Conservation (phyloP, 2,113 vertebrate genomes). For the Sturnus vulgaris region DNA sequence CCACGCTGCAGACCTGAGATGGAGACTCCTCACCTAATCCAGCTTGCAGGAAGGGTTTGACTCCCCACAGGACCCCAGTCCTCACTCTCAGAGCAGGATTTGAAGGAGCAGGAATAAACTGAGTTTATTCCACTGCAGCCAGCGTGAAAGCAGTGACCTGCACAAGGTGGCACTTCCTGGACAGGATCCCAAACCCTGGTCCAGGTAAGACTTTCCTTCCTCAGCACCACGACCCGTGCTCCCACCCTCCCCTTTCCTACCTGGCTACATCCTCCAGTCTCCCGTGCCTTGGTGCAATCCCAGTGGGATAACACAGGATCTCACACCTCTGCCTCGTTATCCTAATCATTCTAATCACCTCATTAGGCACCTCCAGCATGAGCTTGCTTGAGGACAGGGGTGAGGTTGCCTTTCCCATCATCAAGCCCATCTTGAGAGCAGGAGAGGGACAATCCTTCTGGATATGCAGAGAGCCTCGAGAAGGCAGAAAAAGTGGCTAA, state of each 20-base stretch:
- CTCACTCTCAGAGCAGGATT: rapidly evolving
- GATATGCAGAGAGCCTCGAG: background rate
- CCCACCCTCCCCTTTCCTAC: background rate
- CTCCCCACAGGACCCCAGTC: rapidly evolving
- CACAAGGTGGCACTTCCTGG: background rate
- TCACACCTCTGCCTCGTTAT: background rate
- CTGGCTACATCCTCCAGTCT: background rate
- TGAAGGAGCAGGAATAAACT: background rate
- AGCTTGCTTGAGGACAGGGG: background rate
- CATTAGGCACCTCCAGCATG: background rate
- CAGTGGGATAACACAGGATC: too few species aligned
- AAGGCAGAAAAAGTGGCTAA: background rate
- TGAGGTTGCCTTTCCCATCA: background rate
- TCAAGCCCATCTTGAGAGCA: background rate
- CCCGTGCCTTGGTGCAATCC: rapidly evolving
- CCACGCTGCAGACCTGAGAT: background rate
- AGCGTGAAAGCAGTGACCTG: background rate
- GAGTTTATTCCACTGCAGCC: background rate
- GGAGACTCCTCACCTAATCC: background rate
- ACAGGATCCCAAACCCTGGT: background rate
- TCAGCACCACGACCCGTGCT: background rate
- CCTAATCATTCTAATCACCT: background rate
- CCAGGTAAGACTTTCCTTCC: background rate
- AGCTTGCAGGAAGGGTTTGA: background rate
- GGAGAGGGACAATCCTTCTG: background rate